These are phyloP conservation scores for Brenthis ino DNA, from an alignment of 2,888 invertebrate species.

Conservation along the genomic window DNA sequence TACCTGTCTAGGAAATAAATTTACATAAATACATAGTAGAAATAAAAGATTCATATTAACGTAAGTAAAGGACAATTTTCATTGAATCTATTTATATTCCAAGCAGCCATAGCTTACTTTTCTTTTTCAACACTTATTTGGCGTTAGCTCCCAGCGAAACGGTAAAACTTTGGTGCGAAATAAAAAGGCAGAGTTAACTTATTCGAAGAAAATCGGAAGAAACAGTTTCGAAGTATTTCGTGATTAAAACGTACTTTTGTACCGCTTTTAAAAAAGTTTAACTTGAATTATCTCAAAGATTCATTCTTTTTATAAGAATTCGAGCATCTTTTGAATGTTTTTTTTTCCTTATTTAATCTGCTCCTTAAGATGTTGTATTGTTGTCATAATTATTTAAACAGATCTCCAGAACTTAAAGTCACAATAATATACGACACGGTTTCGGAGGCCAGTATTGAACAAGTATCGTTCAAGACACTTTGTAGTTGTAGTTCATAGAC, in stretches of 20 bases:
- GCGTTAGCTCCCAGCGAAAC: constrained; percentile 6
- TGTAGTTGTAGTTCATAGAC: no score
- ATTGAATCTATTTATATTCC: background rate
- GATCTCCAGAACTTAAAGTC: no score
- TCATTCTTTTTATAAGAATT: background rate
- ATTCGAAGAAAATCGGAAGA: constrained; percentile 21
- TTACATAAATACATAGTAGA: no score
- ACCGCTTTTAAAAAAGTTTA: constrained; percentile 14
- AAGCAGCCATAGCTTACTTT: background rate
- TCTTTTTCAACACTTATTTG: constrained; percentile 6
- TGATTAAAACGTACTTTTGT: constrained; percentile 23
- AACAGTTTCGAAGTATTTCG: constrained; percentile 24
- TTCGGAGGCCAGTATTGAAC: no score
- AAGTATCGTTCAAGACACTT: no score
- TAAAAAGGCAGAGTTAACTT: constrained; percentile 22
- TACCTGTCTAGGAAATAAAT: no score
- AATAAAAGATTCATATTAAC: background rate
- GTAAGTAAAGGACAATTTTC: no score
- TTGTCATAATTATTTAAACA: no score
- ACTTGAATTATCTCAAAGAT: background rate
- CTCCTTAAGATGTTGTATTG: no score
- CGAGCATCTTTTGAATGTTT: background rate
- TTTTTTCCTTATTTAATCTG: background rate
- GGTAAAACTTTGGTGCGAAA: constrained; percentile 12
- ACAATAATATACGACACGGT: no score